Percentiles rank a stretch among this genome's conserved stretches.
phyloP scores from a whole-genome alignment of 2,888 invertebrate species.

The Agapostemon virescens region DNA sequence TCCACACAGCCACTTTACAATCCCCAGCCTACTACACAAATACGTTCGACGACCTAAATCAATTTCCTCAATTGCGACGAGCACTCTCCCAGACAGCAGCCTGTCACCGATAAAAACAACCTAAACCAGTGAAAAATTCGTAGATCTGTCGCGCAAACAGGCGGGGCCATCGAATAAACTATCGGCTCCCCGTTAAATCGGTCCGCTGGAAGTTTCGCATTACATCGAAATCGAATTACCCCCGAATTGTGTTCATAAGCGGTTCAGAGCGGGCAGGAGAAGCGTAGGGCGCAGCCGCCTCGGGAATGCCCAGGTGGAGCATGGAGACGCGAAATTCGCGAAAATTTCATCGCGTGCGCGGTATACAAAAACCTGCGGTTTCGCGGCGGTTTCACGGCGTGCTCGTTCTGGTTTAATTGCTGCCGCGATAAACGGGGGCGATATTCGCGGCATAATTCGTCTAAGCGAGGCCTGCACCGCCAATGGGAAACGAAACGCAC shows the following conservation, averaged over 20 bases:
- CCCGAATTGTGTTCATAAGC: neutral
- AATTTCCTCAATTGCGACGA: neutral
- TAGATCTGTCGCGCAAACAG: no score
- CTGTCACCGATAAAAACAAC: neutral
- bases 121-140: neutral
- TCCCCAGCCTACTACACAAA: neutral
- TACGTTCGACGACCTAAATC: neutral
- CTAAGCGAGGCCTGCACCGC: neutral
- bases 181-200: neutral
- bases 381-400: neutral
- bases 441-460: constrained; percentile 18
- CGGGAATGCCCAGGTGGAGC: neutral
- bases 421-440: neutral
- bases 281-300: neutral
- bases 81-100: neutral
- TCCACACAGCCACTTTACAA: neutral
- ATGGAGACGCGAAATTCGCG: neutral
- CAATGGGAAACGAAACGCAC: neutral
- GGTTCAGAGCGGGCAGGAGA: neutral
- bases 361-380: neutral
- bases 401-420: neutral
- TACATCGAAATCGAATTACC: constrained; percentile 8
- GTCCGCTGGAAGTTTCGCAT: neutral
- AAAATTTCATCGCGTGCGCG: neutral
- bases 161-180: neutral